Evolutionary conservation across 2,113 vertebrate genomes (phyloP).

Genomic region (Xiphias gladius): DNA sequence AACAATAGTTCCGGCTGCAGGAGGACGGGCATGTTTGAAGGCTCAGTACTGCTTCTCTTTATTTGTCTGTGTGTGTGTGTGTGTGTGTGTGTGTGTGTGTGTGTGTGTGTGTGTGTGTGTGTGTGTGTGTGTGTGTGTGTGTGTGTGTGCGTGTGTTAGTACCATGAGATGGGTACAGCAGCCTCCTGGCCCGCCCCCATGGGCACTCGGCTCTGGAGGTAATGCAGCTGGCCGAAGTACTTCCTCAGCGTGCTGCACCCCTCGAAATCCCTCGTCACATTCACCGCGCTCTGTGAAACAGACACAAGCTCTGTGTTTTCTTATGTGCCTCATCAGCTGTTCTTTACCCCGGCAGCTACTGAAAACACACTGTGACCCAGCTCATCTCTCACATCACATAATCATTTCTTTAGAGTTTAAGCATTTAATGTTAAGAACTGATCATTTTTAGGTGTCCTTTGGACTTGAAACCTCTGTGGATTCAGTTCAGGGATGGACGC

Average conservation of each 20-base stretch:
- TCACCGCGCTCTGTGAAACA: slow-evolving; percentile 85
- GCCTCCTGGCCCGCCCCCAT: slow-evolving; percentile 93
- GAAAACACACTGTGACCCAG: not conserved
- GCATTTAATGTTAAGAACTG: not conserved
- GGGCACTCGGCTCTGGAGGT: slow-evolving; percentile 96
- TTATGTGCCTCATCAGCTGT: not conserved
- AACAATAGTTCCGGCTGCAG: not conserved
- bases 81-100: not conserved
- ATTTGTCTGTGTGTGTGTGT: not conserved
- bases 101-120: no score
- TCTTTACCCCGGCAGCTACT: not conserved
- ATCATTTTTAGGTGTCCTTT: not conserved
- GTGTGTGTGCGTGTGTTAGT: slow-evolving; percentile 43
- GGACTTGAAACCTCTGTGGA: not conserved
- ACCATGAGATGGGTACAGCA: slow-evolving; percentile 93
- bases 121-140: not conserved
- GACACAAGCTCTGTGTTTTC: slow-evolving; percentile 7
- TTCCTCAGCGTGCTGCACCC: slow-evolving; percentile 97
- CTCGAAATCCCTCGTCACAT: slow-evolving; percentile 95
- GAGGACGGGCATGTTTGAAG: not conserved
- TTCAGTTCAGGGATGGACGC: not conserved
- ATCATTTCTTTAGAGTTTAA: not conserved
- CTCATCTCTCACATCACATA: not conserved
- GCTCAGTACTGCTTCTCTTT: not conserved
- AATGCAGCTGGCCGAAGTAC: slow-evolving; percentile 97